Evolutionary conservation across 2,888 invertebrate species (phyloP).

Genomic region (Enchytraeus crypticus): DNA sequence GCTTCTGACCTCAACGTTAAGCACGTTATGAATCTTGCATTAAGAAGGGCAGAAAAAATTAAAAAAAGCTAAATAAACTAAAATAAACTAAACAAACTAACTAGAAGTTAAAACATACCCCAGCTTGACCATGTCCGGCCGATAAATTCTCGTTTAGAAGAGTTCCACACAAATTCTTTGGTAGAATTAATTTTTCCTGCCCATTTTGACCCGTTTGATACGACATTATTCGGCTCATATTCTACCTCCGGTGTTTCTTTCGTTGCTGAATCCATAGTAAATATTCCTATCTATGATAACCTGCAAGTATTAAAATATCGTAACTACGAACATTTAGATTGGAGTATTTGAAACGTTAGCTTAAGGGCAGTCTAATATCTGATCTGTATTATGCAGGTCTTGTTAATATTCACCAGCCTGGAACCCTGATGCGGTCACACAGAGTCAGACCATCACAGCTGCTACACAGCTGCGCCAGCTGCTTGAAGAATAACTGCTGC

Average conservation of each 20-base stretch:
- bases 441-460: too few relatives aligned
- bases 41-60: too few relatives aligned
- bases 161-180: conserved; percentile 71
- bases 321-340: too few relatives aligned
- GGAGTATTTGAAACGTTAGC: background rate
- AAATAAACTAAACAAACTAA: too few relatives aligned
- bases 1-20: too few relatives aligned
- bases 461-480: too few relatives aligned
- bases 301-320: too few relatives aligned
- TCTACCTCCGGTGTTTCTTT: background rate
- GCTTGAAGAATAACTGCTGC: too few relatives aligned
- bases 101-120: conserved; percentile 50
- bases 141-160: conserved; percentile 80
- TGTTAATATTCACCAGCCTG: background rate
- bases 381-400: background rate
- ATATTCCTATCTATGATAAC: too few relatives aligned
- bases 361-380: background rate
- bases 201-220: background rate
- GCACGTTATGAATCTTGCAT: too few relatives aligned
- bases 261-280: background rate
- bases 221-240: background rate
- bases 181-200: background rate
- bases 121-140: conserved; percentile 86
- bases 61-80: background rate
- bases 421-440: too few relatives aligned